Evolutionary conservation across 2,113 vertebrate species (phyloP), one percentile per base, ranked within the genome.

Genomic region (Bujurquina vittata): DNA sequence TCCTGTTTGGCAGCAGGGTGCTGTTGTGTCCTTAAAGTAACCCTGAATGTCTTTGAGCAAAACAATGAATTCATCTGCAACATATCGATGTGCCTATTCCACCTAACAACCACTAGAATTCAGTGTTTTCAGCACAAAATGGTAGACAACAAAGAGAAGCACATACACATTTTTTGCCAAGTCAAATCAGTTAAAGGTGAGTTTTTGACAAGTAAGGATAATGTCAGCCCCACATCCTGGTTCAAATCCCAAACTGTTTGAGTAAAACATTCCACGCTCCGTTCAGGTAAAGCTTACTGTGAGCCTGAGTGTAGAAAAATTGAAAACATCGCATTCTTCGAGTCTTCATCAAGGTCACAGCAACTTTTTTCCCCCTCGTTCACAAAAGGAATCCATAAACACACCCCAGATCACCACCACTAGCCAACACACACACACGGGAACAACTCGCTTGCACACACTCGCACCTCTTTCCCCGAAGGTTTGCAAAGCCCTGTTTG

Each of bases 401-500:
- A 85, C 79, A 65, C 18, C 15, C 59, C 43, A 3, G 88, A 74
- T 35, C 55, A 69, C 57, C 35, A 31, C 17, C 35, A 4, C n/a
- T 9, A 29, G 54, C 54, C 79, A 77, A 72, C 56, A 80, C 79
- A 77, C 33, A 67, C 22, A 67, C 2, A 46, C n/a, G 56, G 18
- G 17, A 69, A 55, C 59, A 82, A 69, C 81, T 61, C 57, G 3
- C 43, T 58, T n/a, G 7, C 20, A 61, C 76, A 59, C 81, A 81
- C 83, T 80, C 57, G 14, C 87, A 92, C 88, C 79, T 92, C 82
- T 80, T 79, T 89, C 91, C 92, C 92, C 80, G 77, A 87, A 94
- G 92, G 91, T 89, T 93, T 85, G 88, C 35, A 72, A 76, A 89
- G 88, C 89, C 60, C 87, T 75, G 90, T 93, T 92, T 92, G 87